Evolutionary conservation across 2,113 vertebrate species (phyloP).

Genomic region (Platichthys flesus): DNA sequence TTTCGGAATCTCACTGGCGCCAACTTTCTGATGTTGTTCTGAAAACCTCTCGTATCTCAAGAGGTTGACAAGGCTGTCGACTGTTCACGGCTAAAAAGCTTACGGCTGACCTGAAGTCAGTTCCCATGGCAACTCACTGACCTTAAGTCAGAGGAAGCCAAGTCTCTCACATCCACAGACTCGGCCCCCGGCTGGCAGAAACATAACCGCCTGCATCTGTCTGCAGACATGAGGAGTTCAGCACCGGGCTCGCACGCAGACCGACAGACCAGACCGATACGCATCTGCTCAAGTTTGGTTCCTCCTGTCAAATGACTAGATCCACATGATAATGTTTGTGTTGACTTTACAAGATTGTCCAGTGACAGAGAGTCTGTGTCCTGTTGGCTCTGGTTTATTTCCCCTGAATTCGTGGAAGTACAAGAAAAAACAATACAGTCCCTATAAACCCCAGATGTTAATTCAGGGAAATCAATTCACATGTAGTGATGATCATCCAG

Average conservation of each 20-base stretch:
- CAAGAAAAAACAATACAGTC: too few relatives aligned
- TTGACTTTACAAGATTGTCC: too few relatives aligned
- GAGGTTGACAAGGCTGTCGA: not conserved
- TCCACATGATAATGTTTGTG: too few relatives aligned
- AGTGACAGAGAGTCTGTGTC: too few relatives aligned
- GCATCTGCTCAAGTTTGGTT: not conserved
- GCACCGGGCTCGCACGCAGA: too few relatives aligned
- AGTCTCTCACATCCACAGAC: not conserved
- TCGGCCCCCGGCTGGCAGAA: not conserved
- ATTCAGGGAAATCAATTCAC: too few relatives aligned
- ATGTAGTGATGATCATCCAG: too few relatives aligned
- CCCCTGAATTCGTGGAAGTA: too few relatives aligned
- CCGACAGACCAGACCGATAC: not conserved
- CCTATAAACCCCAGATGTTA: too few relatives aligned
- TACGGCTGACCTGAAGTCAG: constrained; percentile 2
- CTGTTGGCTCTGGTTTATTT: too few relatives aligned
- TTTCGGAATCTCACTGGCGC: not conserved
- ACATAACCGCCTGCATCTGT: not conserved
- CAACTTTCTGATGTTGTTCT: not conserved
- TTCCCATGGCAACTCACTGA: constrained; percentile 33
- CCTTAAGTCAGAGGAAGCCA: not conserved
- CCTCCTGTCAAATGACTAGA: not conserved
- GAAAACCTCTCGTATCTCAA: not conserved
- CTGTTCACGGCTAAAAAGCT: not conserved
- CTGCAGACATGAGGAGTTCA: not conserved